phyloP scores from a whole-genome alignment of 92 coral and sea anemone genomes.

The Diadumene lineata region DNA sequence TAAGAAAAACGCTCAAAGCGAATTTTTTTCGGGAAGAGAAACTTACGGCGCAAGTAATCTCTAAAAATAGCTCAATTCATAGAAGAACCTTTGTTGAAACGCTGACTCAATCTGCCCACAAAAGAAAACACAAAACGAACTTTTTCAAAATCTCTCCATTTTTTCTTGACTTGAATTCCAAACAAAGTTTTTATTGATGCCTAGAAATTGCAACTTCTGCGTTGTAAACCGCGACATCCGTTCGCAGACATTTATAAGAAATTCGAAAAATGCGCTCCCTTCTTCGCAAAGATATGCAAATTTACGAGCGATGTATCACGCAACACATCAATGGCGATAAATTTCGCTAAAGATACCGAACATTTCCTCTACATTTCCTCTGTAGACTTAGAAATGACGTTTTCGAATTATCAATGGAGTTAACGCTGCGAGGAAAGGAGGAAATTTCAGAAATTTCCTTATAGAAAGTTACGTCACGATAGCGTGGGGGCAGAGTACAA shows the following conservation, averaged over 20 bases:
- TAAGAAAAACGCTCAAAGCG: background rate
- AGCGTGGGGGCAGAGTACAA: conserved; percentile 32
- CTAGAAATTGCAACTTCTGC: background rate
- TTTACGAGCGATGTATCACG: conserved; percentile 5
- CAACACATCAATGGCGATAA: background rate
- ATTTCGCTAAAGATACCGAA: background rate
- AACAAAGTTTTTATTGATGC: background rate
- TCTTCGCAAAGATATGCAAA: conserved; percentile 10
- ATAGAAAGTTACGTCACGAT: conserved; percentile 44
- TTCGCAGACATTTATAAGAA: conserved; percentile 15
- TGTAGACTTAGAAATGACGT: background rate
- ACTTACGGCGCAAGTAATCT: background rate
- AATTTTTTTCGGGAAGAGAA: background rate
- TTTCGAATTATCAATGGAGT: background rate
- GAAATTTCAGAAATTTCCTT: conserved; percentile 30
- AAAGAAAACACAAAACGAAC: background rate
- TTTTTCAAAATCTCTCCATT: background rate
- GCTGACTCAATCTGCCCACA: conserved; percentile 7
- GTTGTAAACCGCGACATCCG: background rate
- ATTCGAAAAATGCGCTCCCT: conserved; percentile 18
- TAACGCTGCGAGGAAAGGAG: background rate
- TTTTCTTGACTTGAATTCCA: background rate
- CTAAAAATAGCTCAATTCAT: background rate
- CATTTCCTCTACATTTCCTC: conserved; percentile 1
- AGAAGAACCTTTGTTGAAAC: background rate